A percentile compares a stretch with the other conserved stretches of the same genome.
Conservation (phyloP, 2,888 invertebrate species). For the Brachynemurus nebulosus region DNA sequence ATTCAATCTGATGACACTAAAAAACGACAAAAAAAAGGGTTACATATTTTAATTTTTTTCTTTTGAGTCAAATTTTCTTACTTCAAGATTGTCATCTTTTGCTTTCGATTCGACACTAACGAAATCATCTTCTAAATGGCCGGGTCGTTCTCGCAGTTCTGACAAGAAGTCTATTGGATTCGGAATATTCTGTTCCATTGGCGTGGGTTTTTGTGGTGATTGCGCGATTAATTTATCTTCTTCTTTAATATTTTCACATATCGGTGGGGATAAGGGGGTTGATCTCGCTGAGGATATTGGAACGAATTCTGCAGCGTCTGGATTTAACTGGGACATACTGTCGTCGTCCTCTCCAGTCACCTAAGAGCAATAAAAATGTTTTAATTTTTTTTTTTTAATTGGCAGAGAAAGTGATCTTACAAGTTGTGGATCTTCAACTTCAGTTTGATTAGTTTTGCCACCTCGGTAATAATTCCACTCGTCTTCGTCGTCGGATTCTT, state of each 20-base stretch:
- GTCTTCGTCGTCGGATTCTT: conserved; percentile 74
- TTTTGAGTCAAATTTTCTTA: too few relatives aligned
- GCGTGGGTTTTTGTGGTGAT: conserved; percentile 55
- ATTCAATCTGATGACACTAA: conserved; percentile 25
- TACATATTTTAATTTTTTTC: too few relatives aligned
- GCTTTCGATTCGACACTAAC: conserved; percentile 31
- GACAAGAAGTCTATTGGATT: conserved; percentile 48
- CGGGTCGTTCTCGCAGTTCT: conserved; percentile 46
- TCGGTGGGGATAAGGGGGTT: neutral
- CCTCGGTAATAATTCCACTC: conserved; percentile 77
- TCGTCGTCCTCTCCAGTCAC: conserved; percentile 28
- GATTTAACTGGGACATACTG: conserved; percentile 68
- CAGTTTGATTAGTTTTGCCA: conserved; percentile 47
- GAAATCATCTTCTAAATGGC: conserved; percentile 30
- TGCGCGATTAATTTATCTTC: conserved; percentile 40
- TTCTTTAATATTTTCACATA: conserved; percentile 28
- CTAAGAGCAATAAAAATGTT: conserved; percentile 17
- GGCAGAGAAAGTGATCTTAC: neutral
- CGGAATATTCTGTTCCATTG: conserved; percentile 43
- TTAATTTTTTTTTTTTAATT: conserved; percentile 3
- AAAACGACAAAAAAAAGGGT: conserved; percentile 11
- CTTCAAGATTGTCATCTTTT: conserved; percentile 35
- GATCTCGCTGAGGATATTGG: conserved; percentile 47
- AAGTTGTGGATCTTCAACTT: conserved; percentile 26
- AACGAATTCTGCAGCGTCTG: conserved; percentile 74